Conservation (phyloP, 2,113 vertebrate species). For the Halcyon senegalensis region DNA sequence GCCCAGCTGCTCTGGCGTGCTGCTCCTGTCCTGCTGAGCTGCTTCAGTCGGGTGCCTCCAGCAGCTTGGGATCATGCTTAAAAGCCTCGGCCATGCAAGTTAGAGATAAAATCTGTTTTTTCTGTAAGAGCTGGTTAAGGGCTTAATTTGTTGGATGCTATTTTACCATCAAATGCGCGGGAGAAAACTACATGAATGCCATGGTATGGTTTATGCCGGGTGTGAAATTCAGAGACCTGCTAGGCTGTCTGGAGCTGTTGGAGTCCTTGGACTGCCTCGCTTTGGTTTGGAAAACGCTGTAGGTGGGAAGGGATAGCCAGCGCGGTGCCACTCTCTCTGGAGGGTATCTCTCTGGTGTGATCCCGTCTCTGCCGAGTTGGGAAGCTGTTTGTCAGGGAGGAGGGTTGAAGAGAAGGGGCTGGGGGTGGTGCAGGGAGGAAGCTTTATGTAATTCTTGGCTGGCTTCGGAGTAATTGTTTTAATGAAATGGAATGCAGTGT, state of each 20-base stretch:
- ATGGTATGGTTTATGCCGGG: accelerated
- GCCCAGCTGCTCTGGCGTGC: slow-evolving; percentile 7
- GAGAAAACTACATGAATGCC: background rate
- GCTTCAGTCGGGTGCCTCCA: background rate
- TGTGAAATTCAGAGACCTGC: background rate
- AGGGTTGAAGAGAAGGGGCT: slow-evolving; percentile 25
- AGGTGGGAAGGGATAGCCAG: background rate
- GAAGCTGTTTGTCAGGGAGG: background rate
- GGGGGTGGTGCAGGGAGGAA: slow-evolving; percentile 75
- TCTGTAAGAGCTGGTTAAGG: background rate
- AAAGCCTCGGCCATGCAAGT: background rate
- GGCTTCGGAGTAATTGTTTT: slow-evolving; percentile 81
- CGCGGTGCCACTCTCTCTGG: accelerated
- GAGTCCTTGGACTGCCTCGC: background rate
- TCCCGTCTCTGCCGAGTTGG: background rate
- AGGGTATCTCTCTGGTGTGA: background rate
- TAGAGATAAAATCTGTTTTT: background rate
- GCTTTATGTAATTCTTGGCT: slow-evolving; percentile 83
- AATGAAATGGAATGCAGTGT: slow-evolving; percentile 83
- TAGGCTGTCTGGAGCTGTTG: background rate
- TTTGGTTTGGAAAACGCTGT: background rate
- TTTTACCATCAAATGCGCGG: background rate
- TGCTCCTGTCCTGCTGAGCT: background rate
- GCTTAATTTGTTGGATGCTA: background rate
- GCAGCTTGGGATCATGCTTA: background rate